Evolutionary conservation across 1,140 invertebrate species (phyloP), one percentile per base, ranked within the genome.

Genomic region (Drosophila kanapiae): DNA sequence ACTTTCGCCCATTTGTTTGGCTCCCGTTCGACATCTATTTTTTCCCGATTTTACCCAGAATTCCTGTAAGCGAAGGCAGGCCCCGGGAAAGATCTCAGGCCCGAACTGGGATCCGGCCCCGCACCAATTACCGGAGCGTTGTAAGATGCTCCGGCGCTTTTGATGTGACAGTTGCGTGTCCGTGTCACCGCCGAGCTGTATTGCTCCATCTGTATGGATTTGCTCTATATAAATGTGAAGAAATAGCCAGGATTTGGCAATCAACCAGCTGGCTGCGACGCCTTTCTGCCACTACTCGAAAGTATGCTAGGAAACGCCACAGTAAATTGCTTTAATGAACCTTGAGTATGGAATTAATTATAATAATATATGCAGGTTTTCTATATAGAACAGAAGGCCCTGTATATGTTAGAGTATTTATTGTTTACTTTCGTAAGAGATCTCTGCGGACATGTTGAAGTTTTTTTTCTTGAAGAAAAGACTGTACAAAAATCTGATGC

Each of bases 1-100:
- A 90, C 85, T 88, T 88, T 88, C 53, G 85, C 85, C 78, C 86
- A 88, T 88, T 90, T 85, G 81, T 88, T 79, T 85, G 51, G 70
- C 80, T 80, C 64, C 42, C 62, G 53, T 63, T 67, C 33, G 23
- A 53, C 23, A 38, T 75, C 49, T 61, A 61, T 47, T 63, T 77
- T 82, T 62, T 65, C 53, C 42, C 59, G 40, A 35, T 64, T 87
- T 70, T 90, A 88, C 75, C 59, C 42, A 78, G 84, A 88, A 88
- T 84, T 90, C 31, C 62, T 90, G 80, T 84, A 90, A 88, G 53
- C 62, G 62, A 78, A 79, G 75, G 70, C 53, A 33, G 27, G 14
- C 11, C 43, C 29, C 56, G 23, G 23, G 14, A 42, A 53, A 45
- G 14, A 27, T 23, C 13, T 9, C 48, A 37, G 49, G 38, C 5